A percentile compares a stretch with the other conserved stretches of the same genome.
Conservation (phyloP, 2,888 invertebrate genomes). For the Acanthosepion pharaonis region DNA sequence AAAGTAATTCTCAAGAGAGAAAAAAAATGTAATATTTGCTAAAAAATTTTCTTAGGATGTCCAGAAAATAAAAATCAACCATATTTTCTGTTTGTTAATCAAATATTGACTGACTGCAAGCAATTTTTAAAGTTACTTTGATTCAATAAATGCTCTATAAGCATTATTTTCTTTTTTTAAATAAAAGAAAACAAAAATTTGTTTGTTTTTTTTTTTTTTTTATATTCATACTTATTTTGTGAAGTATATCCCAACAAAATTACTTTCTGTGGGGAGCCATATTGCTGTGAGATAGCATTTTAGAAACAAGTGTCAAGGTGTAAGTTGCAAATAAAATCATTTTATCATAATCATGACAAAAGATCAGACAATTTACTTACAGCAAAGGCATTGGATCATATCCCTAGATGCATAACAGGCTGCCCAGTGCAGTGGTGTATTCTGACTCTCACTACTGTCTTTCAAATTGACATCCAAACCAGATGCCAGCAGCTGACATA, state of each 20-base stretch:
- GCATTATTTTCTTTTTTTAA: neutral
- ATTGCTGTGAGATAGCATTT: neutral
- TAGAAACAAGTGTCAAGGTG: neutral
- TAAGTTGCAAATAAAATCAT: neutral
- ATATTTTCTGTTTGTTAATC: no score
- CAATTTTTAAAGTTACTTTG: no score
- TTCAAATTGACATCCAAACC: conserved; percentile 79
- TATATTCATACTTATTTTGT: neutral
- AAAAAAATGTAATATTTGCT: no score
- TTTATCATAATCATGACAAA: neutral
- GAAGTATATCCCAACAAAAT: neutral
- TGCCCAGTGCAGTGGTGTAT: conserved; percentile 81
- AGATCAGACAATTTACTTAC: conserved; percentile 70
- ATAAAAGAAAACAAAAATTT: neutral
- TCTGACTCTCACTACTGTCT: conserved; percentile 79
- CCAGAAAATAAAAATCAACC: no score
- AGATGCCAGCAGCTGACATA: conserved; percentile 78
- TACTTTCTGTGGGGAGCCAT: neutral
- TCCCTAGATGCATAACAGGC: conserved; percentile 79
- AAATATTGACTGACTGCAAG: no score
- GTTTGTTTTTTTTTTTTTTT: neutral
- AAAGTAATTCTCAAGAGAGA: no score
- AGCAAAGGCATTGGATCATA: conserved; percentile 78
- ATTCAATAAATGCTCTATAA: neutral
- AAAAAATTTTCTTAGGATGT: no score